Conservation (phyloP, 1,140 invertebrate species). For the Galleria mellonella region DNA sequence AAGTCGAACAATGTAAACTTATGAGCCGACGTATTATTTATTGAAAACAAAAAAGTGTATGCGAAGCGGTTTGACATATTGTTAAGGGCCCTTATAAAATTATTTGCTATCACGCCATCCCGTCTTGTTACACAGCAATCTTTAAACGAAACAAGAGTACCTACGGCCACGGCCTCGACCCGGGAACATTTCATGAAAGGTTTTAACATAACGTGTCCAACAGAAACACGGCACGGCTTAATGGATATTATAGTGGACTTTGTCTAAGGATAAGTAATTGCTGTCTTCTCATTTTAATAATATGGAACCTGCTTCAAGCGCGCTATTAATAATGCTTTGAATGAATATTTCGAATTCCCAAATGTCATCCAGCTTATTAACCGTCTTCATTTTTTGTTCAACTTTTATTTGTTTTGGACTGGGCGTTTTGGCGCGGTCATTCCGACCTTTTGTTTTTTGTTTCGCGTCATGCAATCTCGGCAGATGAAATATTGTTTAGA, state of each 20-base stretch:
- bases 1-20: slow-evolving; percentile 69
- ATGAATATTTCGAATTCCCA: slow-evolving; percentile 70
- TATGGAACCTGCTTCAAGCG: slow-evolving; percentile 44
- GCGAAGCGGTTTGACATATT: slow-evolving; percentile 65
- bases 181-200: slow-evolving; percentile 39
- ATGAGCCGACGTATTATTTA: slow-evolving; percentile 68
- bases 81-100: slow-evolving; percentile 71
- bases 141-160: slow-evolving; percentile 44
- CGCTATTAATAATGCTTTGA: slow-evolving; percentile 67
- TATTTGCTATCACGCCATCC: slow-evolving; percentile 71
- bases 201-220: slow-evolving; percentile 28
- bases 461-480: slow-evolving; percentile 54
- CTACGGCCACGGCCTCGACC: slow-evolving; percentile 7
- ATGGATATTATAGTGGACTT: slow-evolving; percentile 19
- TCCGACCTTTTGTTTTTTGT: slow-evolving; percentile 67
- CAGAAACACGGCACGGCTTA: slow-evolving; percentile 26
- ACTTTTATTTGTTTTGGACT: slow-evolving; percentile 64
- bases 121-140: slow-evolving; percentile 55
- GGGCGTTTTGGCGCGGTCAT: slow-evolving; percentile 67
- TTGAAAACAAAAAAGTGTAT: slow-evolving; percentile 58
- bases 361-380: slow-evolving; percentile 74
- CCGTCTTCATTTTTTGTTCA: slow-evolving; percentile 68
- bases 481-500: slow-evolving; percentile 70
- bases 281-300: slow-evolving; percentile 57
- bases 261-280: slow-evolving; percentile 52